Percentiles rank a stretch among this genome's conserved stretches.
phyloP scores from a whole-genome alignment of 2,797 vertebrate species.

The Danio choprae region DNA sequence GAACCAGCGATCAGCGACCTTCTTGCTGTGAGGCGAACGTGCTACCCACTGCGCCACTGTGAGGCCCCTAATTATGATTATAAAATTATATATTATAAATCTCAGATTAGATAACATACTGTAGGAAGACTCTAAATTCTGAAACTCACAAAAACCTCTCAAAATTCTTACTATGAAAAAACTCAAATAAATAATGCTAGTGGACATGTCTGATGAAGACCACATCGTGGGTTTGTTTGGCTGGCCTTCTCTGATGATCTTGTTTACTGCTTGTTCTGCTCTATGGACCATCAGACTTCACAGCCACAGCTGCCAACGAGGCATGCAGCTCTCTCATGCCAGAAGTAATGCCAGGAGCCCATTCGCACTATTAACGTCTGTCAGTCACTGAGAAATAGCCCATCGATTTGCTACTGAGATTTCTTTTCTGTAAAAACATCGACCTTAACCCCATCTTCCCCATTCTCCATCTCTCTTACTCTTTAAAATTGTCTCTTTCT shows the following conservation, averaged over 20 bases:
- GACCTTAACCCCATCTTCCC: conserved; percentile 1
- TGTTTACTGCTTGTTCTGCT: conserved; percentile 34
- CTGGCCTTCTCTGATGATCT: not conserved
- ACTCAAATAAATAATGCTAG: not conserved
- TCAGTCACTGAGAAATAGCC: conserved; percentile 26
- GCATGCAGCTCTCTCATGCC: conserved; percentile 13
- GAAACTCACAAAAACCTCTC: too few species aligned
- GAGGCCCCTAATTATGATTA: too few species aligned
- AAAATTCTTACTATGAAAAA: not conserved
- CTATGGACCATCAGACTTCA: conserved; percentile 34
- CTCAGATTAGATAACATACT: not conserved
- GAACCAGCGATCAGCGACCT: too few species aligned
- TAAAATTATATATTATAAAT: too few species aligned
- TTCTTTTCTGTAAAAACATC: conserved; percentile 22
- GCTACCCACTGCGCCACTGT: too few species aligned
- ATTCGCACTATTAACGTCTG: conserved; percentile 17
- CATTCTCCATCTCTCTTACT: not conserved
- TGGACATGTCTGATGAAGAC: not conserved
- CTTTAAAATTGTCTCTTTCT: conserved; percentile 19
- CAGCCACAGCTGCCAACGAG: conserved; percentile 26
- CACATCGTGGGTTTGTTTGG: conserved; percentile 19
- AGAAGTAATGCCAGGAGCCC: conserved; percentile 23
- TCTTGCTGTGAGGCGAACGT: too few species aligned
- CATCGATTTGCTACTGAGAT: conserved; percentile 24
- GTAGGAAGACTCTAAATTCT: not conserved